phyloP scores from a whole-genome alignment of 2,888 invertebrate species.

The Drosophila nr. perissopoda region DNA sequence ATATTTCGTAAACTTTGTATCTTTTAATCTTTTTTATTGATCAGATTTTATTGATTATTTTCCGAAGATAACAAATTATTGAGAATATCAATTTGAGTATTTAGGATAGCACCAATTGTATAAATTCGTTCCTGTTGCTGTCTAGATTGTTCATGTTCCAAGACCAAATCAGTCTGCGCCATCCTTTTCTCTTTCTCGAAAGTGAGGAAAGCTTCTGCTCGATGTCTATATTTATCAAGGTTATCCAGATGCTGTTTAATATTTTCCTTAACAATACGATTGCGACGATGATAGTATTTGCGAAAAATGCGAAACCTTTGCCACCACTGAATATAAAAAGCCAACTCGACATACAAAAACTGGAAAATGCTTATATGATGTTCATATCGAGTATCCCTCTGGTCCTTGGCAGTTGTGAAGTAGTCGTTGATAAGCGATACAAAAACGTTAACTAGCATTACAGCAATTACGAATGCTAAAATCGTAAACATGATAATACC shows the following conservation, averaged over 20 bases:
- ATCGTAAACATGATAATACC: slow-evolving; percentile 74
- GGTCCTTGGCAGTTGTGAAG: slow-evolving; percentile 65
- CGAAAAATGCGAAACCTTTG: slow-evolving; percentile 32
- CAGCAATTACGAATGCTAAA: slow-evolving; percentile 67
- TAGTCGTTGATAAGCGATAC: slow-evolving; percentile 76
- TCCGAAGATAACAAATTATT: slow-evolving; percentile 1
- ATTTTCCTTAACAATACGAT: slow-evolving; percentile 52
- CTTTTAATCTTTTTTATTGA: background rate
- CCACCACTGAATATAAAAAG: slow-evolving; percentile 14
- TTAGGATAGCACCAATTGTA: slow-evolving; percentile 40
- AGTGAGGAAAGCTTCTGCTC: no score
- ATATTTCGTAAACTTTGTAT: background rate
- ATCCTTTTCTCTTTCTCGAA: background rate
- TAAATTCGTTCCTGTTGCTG: slow-evolving; percentile 31
- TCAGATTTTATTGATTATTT: no score
- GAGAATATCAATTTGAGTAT: slow-evolving; percentile 48
- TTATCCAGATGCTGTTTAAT: slow-evolving; percentile 34
- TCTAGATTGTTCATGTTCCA: slow-evolving; percentile 18
- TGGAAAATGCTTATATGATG: slow-evolving; percentile 66
- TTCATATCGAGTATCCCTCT: slow-evolving; percentile 26
- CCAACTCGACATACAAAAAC: slow-evolving; percentile 67
- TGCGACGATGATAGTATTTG: slow-evolving; percentile 28
- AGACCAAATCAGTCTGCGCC: slow-evolving; percentile 1
- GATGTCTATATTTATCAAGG: background rate
- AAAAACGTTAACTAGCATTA: slow-evolving; percentile 78